Evolutionary conservation across 2,113 vertebrate species (phyloP).

Genomic region (Ceuthmochares aereus): DNA sequence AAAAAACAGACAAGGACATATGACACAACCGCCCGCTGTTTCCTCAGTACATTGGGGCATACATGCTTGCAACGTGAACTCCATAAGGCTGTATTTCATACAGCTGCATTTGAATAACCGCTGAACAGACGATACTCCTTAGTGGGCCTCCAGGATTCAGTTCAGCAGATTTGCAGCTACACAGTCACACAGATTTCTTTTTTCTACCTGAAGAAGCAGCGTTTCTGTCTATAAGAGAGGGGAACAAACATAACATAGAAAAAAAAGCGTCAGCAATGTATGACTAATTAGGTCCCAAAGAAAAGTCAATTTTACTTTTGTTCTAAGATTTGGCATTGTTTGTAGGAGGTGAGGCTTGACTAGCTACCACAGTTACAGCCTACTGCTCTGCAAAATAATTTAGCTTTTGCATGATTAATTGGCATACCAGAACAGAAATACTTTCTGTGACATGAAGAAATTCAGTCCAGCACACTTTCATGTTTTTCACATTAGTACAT

Average conservation of each 20-base stretch:
- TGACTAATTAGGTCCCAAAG: background rate
- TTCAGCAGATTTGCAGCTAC: constrained; percentile 56
- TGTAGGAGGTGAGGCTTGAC: background rate
- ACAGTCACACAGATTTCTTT: constrained; percentile 65
- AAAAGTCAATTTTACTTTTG: background rate
- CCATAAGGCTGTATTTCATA: constrained; percentile 29
- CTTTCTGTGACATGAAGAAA: background rate
- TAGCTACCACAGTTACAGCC: background rate
- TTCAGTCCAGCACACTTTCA: background rate
- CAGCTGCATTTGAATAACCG: constrained; percentile 23
- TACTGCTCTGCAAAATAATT: background rate
- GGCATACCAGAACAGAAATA: background rate
- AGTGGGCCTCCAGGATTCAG: constrained; percentile 38
- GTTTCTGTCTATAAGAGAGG: constrained; percentile 58
- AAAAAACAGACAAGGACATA: background rate
- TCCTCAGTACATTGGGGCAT: background rate
- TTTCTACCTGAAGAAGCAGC: constrained; percentile 71
- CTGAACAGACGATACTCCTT: background rate
- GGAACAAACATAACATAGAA: background rate
- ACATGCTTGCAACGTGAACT: constrained; percentile 30
- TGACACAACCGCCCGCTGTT: background rate
- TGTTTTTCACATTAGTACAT: background rate
- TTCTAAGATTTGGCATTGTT: background rate
- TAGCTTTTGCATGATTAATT: background rate
- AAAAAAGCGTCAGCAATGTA: background rate